Evolutionary conservation across 2,888 invertebrate genomes (phyloP).

Genomic region (Conus canariensis): DNA sequence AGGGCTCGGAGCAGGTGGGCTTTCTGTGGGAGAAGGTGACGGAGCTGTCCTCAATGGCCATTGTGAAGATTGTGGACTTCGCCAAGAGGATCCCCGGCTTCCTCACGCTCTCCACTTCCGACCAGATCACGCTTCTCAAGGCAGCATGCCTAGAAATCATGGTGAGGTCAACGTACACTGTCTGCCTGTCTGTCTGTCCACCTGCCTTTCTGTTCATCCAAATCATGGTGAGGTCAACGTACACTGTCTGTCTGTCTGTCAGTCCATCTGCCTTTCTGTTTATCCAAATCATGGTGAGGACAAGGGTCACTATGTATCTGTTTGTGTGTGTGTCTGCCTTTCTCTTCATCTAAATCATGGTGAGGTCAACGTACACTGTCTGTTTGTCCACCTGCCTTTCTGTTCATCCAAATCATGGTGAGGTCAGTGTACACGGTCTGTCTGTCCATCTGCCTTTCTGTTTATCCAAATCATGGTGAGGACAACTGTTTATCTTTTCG

Average conservation of each 20-base stretch:
- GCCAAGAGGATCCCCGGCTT: constrained; percentile 76
- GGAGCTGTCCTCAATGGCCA: constrained; percentile 75
- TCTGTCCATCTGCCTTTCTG: background rate
- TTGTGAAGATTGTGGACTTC: constrained; percentile 77
- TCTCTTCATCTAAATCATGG: no score
- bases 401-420: constrained; percentile 71
- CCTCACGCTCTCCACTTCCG: constrained; percentile 68
- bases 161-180: constrained; percentile 59
- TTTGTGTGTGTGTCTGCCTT: no score
- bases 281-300: constrained; percentile 71
- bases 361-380: background rate
- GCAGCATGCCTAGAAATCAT: constrained; percentile 77
- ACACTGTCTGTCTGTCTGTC: constrained; percentile 43
- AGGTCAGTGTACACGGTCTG: background rate
- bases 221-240: constrained; percentile 69
- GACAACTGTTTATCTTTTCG: background rate
- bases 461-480: constrained; percentile 71
- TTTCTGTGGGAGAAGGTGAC: constrained; percentile 75
- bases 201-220: constrained; percentile 43
- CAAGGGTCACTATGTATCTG: background rate
- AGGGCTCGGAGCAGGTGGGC: constrained; percentile 35
- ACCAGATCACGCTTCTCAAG: constrained; percentile 77
- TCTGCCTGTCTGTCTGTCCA: background rate
- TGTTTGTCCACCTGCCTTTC: background rate
- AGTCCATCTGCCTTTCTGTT: background rate